A percentile compares a stretch with the other conserved stretches of the same genome.
These are phyloP conservation scores for Palythoa grandiflora DNA, from an alignment of 92 coral and sea anemone species.

Conservation along the genomic window DNA sequence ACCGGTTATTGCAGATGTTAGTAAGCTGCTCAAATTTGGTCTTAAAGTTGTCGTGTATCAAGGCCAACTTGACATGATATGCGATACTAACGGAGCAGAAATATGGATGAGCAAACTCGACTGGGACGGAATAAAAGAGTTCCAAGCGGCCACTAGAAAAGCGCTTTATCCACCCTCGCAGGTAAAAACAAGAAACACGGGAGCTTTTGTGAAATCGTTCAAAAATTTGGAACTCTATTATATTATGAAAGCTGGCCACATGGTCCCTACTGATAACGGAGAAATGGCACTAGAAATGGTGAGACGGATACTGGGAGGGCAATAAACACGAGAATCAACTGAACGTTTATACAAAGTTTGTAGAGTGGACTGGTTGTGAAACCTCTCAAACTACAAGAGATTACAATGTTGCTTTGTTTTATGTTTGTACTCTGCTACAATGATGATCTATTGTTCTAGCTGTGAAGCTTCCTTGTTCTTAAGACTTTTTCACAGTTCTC, in stretches of 20 bases:
- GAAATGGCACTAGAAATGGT: slow-evolving; percentile 99
- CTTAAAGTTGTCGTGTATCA: slow-evolving; percentile 83
- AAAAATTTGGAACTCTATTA: slow-evolving; percentile 83
- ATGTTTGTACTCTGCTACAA: no score
- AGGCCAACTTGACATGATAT: slow-evolving; percentile 95
- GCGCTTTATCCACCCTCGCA: slow-evolving; percentile 93
- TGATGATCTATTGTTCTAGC: no score
- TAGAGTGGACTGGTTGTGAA: no score
- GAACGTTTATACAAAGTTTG: no score
- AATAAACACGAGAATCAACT: neutral
- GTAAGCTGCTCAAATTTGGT: slow-evolving; percentile 74
- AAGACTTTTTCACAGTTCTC: no score
- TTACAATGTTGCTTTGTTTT: no score
- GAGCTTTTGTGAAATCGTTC: slow-evolving; percentile 89
- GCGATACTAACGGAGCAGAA: slow-evolving; percentile 88
- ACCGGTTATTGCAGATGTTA: slow-evolving; percentile 85
- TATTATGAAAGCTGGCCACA: slow-evolving; percentile 93
- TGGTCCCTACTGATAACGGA: slow-evolving; percentile 97
- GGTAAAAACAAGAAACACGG: slow-evolving; percentile 76
- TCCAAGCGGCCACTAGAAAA: slow-evolving; percentile 55
- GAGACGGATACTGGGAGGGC: slow-evolving; percentile 52
- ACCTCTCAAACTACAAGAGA: no score
- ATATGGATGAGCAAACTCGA: slow-evolving; percentile 82
- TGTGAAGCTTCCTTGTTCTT: no score
- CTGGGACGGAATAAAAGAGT: slow-evolving; percentile 78